phyloP scores from a whole-genome alignment of 2,888 invertebrate genomes.

The Lasioglossum malachurum region DNA sequence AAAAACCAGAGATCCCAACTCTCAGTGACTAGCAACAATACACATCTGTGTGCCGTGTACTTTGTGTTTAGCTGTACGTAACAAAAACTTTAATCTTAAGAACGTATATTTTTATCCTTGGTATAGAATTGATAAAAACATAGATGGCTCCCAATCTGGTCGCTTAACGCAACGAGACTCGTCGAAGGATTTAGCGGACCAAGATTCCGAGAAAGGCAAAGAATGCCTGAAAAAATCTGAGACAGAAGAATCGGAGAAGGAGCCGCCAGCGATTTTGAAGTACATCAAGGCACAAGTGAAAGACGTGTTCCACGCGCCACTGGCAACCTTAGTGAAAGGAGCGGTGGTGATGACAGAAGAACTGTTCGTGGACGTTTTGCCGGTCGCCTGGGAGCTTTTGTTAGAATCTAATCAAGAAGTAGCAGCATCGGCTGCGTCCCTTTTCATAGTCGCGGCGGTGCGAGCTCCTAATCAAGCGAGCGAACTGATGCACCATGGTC shows the following conservation, averaged over 20 bases:
- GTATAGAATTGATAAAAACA: slow-evolving; percentile 86
- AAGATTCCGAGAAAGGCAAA: slow-evolving; percentile 84
- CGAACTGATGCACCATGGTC: slow-evolving; percentile 94
- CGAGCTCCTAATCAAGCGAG: slow-evolving; percentile 95
- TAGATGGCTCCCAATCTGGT: slow-evolving; percentile 86
- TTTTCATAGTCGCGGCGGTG: slow-evolving; percentile 97
- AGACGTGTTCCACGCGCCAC: slow-evolving; percentile 95
- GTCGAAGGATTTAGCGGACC: slow-evolving; percentile 86
- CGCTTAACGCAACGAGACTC: slow-evolving; percentile 86
- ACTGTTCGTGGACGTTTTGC: slow-evolving; percentile 94
- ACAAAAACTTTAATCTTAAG: neutral
- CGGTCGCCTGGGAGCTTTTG: slow-evolving; percentile 97
- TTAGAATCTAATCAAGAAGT: slow-evolving; percentile 96
- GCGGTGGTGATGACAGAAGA: slow-evolving; percentile 96
- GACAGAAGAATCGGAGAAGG: slow-evolving; percentile 85
- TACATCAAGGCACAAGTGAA: slow-evolving; percentile 94
- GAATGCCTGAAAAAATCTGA: slow-evolving; percentile 77
- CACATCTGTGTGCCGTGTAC: neutral
- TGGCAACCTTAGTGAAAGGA: slow-evolving; percentile 95
- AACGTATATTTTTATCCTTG: neutral
- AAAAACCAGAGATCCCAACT: neutral
- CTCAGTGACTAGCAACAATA: neutral
- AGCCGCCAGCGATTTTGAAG: slow-evolving; percentile 90
- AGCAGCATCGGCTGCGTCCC: slow-evolving; percentile 93
- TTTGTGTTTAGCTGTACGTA: neutral